Conservation (phyloP, 2,113 vertebrate species). For the Hiodon alosoides region DNA sequence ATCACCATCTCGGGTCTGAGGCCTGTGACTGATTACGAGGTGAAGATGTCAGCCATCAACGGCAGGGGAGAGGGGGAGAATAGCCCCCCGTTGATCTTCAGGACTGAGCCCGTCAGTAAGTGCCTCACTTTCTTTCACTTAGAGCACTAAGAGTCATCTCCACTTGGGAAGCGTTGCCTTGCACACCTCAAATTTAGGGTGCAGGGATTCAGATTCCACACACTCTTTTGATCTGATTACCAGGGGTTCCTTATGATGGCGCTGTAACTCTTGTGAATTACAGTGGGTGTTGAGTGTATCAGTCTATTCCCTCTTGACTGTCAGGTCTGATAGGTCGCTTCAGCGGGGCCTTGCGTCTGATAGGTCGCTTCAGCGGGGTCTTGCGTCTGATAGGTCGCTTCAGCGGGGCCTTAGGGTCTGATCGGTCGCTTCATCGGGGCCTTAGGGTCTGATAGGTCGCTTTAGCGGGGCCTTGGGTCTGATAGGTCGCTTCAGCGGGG, state of each 20-base stretch:
- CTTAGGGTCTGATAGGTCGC: too few relatives aligned
- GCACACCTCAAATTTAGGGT: neutral
- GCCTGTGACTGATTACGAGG: slow-evolving; percentile 79
- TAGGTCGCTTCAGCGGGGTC: too few relatives aligned
- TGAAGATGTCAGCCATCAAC: slow-evolving; percentile 86
- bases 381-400: too few relatives aligned
- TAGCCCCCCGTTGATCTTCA: slow-evolving; percentile 72
- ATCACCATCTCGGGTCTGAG: slow-evolving; percentile 80
- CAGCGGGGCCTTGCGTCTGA: too few relatives aligned
- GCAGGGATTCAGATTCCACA: too few relatives aligned
- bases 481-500: too few relatives aligned
- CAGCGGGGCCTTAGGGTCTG: too few relatives aligned
- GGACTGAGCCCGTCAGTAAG: slow-evolving; percentile 95
- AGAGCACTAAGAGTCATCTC: neutral
- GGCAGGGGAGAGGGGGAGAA: slow-evolving; percentile 90
- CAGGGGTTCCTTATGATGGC: slow-evolving; percentile 30
- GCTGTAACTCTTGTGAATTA: slow-evolving; percentile 5
- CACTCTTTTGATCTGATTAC: too few relatives aligned
- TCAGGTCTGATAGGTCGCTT: too few relatives aligned
- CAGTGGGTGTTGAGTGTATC: slow-evolving; percentile 2
- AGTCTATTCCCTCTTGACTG: neutral
- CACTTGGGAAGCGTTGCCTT: neutral
- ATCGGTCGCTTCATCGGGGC: too few relatives aligned
- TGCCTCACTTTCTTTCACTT: slow-evolving; percentile 35
- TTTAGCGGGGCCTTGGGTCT: too few relatives aligned